Percentiles rank a stretch among this genome's conserved stretches.
phyloP scores from a whole-genome alignment of 2,888 invertebrate genomes.

The Agrochola circellaris region DNA sequence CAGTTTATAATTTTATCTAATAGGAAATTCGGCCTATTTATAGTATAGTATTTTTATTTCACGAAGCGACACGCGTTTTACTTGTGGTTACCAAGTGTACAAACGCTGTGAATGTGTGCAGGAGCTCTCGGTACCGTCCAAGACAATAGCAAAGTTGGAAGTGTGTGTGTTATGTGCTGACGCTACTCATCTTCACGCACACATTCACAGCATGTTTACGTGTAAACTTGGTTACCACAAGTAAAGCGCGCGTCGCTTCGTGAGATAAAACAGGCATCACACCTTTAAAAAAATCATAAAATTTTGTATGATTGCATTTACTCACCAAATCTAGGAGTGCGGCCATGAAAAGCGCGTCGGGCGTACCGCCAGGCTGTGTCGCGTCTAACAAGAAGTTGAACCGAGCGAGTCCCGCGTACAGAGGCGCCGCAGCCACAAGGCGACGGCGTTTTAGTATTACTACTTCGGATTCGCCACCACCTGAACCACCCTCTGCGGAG shows the following conservation, averaged over 20 bases:
- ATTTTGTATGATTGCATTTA: not conserved
- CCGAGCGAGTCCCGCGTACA: constrained; percentile 97
- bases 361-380: constrained; percentile 98
- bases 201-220: no score
- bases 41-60: not conserved
- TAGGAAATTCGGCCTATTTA: not conserved
- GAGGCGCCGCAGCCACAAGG: constrained; percentile 94
- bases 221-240: no score
- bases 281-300: not conserved
- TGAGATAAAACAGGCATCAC: not conserved
- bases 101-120: no score
- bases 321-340: constrained; percentile 97
- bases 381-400: constrained; percentile 98
- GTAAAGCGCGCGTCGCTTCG: no score
- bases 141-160: no score
- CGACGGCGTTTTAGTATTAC: constrained; percentile 96
- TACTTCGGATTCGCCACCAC: constrained; percentile 95
- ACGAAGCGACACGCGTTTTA: no score
- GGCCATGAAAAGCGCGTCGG: constrained; percentile 98
- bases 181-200: no score
- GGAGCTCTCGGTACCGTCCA: no score
- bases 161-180: no score
- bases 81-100: no score
- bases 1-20: not conserved
- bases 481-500: constrained; percentile 94